A percentile compares a stretch with the other conserved stretches of the same genome.
These are phyloP conservation scores for Dromiciops gliroides DNA, from an alignment of 2,113 vertebrate species.

Conservation along the genomic window DNA sequence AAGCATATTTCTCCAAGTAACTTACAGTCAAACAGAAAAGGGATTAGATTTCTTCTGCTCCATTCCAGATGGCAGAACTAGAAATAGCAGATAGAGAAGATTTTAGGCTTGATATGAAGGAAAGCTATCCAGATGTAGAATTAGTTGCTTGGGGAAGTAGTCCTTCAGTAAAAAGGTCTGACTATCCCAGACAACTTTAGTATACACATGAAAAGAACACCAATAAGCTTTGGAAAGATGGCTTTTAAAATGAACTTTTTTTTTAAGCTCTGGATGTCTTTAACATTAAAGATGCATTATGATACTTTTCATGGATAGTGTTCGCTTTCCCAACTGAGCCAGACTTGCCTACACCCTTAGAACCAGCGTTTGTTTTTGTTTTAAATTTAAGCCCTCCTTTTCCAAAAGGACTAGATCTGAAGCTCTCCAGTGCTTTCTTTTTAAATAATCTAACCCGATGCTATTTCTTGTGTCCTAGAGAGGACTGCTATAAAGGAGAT, in stretches of 20 bases:
- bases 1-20: neutral
- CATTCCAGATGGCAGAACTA: neutral
- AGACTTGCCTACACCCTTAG: neutral
- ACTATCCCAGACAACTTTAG: neutral
- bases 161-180: neutral
- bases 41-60: neutral
- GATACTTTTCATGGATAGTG: neutral
- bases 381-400: neutral
- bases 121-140: neutral
- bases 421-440: neutral
- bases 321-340: neutral
- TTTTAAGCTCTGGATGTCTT: neutral
- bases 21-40: neutral
- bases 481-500: neutral
- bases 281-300: neutral
- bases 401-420: neutral
- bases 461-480: neutral
- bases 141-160: neutral
- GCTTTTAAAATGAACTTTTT: neutral
- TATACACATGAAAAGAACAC: neutral
- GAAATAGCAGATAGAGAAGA: neutral
- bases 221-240: neutral
- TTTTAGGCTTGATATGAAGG: neutral
- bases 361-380: neutral
- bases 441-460: neutral